These are phyloP conservation scores for Betta splendens DNA, from an alignment of 2,797 vertebrate genomes.

Conservation along the genomic window DNA sequence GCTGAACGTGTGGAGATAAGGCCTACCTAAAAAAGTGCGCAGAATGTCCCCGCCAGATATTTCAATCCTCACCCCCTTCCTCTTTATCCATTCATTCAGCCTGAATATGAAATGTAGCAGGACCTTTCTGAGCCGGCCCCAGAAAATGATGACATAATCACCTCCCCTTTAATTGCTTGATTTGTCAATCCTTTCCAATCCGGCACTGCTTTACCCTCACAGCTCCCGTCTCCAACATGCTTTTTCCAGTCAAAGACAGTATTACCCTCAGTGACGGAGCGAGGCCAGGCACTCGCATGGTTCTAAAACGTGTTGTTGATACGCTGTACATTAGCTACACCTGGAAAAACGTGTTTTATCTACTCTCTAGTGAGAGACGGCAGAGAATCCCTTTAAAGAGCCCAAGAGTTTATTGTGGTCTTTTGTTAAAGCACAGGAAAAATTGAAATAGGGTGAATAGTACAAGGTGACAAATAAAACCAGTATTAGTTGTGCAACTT, in stretches of 20 bases:
- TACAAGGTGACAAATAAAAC: conserved; percentile 44
- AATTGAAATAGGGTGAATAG: too few relatives aligned
- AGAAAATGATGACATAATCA: conserved; percentile 84
- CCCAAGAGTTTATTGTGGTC: conserved; percentile 41
- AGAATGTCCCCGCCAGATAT: conserved; percentile 81
- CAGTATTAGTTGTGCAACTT: conserved; percentile 19
- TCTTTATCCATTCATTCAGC: conserved; percentile 75
- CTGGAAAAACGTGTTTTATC: conserved; percentile 33
- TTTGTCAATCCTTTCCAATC: conserved; percentile 74
- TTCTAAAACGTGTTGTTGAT: conserved; percentile 54
- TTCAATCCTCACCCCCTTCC: conserved; percentile 71
- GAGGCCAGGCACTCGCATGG: conserved; percentile 50
- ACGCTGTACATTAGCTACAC: conserved; percentile 32
- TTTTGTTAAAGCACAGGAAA: conserved; percentile 27
- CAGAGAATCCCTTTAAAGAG: conserved; percentile 32
- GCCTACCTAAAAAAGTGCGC: conserved; percentile 79
- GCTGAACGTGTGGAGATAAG: conserved; percentile 87
- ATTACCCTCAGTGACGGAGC: conserved; percentile 40
- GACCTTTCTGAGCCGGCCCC: conserved; percentile 63
- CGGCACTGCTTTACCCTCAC: conserved; percentile 17
- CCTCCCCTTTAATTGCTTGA: conserved; percentile 78
- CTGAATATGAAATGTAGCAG: conserved; percentile 76
- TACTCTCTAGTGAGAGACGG: too few relatives aligned
- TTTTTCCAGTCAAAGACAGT: conserved; percentile 41
- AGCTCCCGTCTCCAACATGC: conserved; percentile 43